Percentiles rank a stretch among this genome's conserved stretches.
Conservation (phyloP, 2,888 invertebrate species). For the Dendrolimus pini region DNA sequence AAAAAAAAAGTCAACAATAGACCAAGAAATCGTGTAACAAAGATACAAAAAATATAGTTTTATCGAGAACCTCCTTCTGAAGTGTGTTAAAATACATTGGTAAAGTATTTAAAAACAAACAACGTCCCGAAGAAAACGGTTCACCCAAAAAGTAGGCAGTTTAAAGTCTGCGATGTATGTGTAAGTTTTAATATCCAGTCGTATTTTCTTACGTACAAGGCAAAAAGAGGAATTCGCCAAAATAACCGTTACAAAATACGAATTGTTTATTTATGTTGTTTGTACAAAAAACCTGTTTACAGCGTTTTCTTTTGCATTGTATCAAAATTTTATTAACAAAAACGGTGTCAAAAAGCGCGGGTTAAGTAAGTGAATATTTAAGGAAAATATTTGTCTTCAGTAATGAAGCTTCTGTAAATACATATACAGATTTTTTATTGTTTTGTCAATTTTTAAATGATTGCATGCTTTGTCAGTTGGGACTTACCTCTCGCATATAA, state of each 20-base stretch:
- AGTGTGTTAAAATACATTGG: too few species aligned
- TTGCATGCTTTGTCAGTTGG: too few species aligned
- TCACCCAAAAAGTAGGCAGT: constrained; percentile 28
- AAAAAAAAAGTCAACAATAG: too few species aligned
- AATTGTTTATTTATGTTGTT: constrained; percentile 15
- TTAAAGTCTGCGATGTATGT: constrained; percentile 19
- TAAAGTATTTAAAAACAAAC: constrained; percentile 41
- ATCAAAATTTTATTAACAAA: background rate
- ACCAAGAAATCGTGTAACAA: too few species aligned
- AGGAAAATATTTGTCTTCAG: background rate
- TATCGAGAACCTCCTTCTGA: too few species aligned
- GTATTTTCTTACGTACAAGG: constrained; percentile 22
- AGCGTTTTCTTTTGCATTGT: background rate
- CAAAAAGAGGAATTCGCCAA: constrained; percentile 27
- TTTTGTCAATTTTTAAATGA: too few species aligned
- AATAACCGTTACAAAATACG: constrained; percentile 33
- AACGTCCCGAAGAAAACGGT: constrained; percentile 43
- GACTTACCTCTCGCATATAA: too few species aligned
- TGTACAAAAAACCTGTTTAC: background rate
- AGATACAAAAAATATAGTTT: too few species aligned
- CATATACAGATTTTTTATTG: too few species aligned
- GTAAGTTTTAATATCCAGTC: constrained; percentile 12
- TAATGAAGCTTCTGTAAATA: too few species aligned
- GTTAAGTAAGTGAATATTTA: background rate
- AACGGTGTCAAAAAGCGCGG: background rate